These are phyloP conservation scores for Danaus melanippus DNA, from an alignment of 1,140 invertebrate genomes.

Conservation along the genomic window DNA sequence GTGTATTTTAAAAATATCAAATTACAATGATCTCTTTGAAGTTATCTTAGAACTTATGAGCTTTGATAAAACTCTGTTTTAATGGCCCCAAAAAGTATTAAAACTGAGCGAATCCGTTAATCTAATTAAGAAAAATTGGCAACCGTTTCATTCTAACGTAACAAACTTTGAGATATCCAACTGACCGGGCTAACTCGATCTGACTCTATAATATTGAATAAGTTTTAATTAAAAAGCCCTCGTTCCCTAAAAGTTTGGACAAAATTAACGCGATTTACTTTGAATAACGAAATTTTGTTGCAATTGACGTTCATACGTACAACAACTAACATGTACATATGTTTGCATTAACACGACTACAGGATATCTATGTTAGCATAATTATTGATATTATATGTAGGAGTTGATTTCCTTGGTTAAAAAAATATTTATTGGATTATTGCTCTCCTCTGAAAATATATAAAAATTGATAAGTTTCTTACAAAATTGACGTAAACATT, in stretches of 20 bases:
- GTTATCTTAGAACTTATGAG: constrained; percentile 1
- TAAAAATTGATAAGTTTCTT: too few species aligned
- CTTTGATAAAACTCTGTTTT: neutral
- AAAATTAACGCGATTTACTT: constrained; percentile 50
- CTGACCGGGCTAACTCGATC: constrained; percentile 39
- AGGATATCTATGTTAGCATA: too few species aligned
- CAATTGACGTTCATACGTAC: constrained; percentile 10
- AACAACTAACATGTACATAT: too few species aligned
- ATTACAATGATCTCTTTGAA: too few species aligned
- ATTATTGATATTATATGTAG: too few species aligned
- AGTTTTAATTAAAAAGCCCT: constrained; percentile 68
- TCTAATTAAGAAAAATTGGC: constrained; percentile 37
- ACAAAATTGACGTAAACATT: too few species aligned
- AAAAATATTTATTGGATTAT: too few species aligned
- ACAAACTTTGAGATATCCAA: constrained; percentile 31
- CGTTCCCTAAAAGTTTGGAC: constrained; percentile 39
- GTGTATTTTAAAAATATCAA: too few species aligned
- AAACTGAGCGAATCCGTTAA: constrained; percentile 25
- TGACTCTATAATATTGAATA: constrained; percentile 62
- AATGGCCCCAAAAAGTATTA: constrained; percentile 14
- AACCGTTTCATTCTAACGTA: constrained; percentile 22
- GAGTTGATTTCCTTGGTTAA: too few species aligned
- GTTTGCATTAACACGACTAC: too few species aligned
- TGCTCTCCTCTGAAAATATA: too few species aligned
- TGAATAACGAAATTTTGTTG: constrained; percentile 22